Percentiles rank a stretch among this genome's conserved stretches.
phyloP scores from a whole-genome alignment of 2,797 vertebrate species.

The Rhinella marina region DNA sequence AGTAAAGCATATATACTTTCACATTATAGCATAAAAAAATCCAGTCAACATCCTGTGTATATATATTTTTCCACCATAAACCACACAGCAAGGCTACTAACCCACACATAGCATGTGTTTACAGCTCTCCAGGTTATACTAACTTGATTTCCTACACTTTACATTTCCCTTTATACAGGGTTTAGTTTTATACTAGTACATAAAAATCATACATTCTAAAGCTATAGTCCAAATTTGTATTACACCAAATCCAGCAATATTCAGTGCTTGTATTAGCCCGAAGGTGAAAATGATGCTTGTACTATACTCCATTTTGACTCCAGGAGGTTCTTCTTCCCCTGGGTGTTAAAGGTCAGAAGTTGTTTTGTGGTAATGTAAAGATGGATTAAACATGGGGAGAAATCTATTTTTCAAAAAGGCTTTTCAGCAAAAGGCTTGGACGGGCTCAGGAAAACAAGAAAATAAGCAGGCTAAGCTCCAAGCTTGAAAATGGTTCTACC shows the following conservation, averaged over 20 bases:
- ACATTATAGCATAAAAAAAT: not conserved
- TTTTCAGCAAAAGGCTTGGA: not conserved
- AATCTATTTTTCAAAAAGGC: not conserved
- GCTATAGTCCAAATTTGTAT: not conserved
- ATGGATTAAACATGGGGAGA: not conserved
- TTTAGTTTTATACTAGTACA: not conserved
- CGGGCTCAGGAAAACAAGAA: not conserved
- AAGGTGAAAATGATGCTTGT: slow-evolving; percentile 9
- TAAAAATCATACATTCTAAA: not conserved
- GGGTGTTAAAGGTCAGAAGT: slow-evolving; percentile 29
- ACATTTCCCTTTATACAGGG: not conserved
- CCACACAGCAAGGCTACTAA: not conserved
- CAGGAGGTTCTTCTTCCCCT: not conserved
- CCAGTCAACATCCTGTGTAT: not conserved
- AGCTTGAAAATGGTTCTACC: no score
- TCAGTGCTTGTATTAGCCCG: not conserved
- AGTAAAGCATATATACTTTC: not conserved
- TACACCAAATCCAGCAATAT: not conserved
- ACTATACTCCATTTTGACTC: slow-evolving; percentile 1
- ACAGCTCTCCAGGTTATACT: no score
- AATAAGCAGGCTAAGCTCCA: not conserved
- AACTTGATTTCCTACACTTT: not conserved
- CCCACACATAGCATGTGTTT: not conserved
- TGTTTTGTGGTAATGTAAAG: slow-evolving; percentile 3
- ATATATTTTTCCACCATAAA: not conserved